Conservation (phyloP, 2,888 invertebrate species). For the Dioctria linearis region DNA sequence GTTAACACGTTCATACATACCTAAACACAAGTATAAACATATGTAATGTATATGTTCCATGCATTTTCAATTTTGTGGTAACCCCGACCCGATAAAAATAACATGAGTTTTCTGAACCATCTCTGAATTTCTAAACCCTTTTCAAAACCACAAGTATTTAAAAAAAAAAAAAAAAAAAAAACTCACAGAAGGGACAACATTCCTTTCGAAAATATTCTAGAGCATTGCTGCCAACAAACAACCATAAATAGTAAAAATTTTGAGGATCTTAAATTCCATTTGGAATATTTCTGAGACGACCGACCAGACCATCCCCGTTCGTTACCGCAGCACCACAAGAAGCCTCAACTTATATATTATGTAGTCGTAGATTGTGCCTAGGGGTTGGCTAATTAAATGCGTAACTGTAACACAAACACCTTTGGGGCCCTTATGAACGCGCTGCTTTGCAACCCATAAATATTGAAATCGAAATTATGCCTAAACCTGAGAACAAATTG, state of each 20-base stretch:
- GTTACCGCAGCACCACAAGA: background rate
- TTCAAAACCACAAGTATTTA: slow-evolving; percentile 20
- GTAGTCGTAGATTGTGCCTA: background rate
- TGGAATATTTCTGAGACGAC: background rate
- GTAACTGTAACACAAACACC: background rate
- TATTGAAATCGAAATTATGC: slow-evolving; percentile 45
- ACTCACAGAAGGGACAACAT: background rate
- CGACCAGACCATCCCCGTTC: background rate
- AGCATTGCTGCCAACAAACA: background rate
- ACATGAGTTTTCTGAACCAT: background rate
- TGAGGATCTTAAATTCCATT: slow-evolving; percentile 9
- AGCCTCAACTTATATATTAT: background rate
- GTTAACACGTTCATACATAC: background rate
- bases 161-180: background rate
- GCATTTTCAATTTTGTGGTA: no score
- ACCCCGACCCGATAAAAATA: background rate
- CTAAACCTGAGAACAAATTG: slow-evolving; percentile 47
- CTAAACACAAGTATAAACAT: no score
- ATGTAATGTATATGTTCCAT: no score
- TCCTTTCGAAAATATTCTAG: background rate
- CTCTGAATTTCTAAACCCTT: slow-evolving; percentile 20
- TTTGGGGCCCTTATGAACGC: slow-evolving; percentile 19
- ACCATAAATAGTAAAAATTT: background rate
- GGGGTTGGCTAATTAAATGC: slow-evolving; percentile 16
- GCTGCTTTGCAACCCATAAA: slow-evolving; percentile 17